Base-by-base conservation (phyloP, 2,888 invertebrate species). In the Polydrusus cervinus region DNA sequence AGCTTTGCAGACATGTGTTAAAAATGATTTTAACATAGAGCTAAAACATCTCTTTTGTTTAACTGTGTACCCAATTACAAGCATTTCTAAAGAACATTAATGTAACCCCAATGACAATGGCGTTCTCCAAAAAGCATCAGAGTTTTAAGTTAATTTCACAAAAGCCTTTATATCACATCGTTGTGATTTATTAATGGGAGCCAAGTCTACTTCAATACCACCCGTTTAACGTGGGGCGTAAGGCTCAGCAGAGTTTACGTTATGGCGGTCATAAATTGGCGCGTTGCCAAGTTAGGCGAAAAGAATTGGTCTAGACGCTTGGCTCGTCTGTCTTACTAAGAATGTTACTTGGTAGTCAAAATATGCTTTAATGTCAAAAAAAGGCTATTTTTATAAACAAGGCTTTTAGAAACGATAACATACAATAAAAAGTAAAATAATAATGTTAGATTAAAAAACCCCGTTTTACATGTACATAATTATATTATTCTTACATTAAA, bases 111-210 rank as follows among this genome's bases (percentile, higher is more conserved):
- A 74, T 51, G 69, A 74, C 74, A 74, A 74, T 74, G 45, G 74
- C 68, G 16, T 60, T 51, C 64, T 55, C 51, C 51, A 38, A 70
- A 74, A 62, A 74, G 64, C 66, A 53, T 49, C 70, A n/a, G 51
- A 75, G 61, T 75, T 75, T 75, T 75, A 75, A 75, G 71, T 75
- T 67, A 66, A 75, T 75, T 71, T 70, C 65, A 71, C 66, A 75
- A 75, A 75, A 75, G 75, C 75, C 66, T 53, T 71, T 66, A 75
- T 70, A 74, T 68, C 74, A 68, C 74, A 74, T 75, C 75, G 51
- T 75, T 75, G 65, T 75, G 75, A 75, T 75, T 75, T 75, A 75
- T 75, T 75, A 75, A 75, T 75, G 71, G 75, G 49, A 51, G 70
- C 75, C 66, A 75, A 75, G 66, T 70, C 66, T 57, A 66, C 67